Conservation (phyloP, 2,797 vertebrate species). For the Sorex maritimensis region DNA sequence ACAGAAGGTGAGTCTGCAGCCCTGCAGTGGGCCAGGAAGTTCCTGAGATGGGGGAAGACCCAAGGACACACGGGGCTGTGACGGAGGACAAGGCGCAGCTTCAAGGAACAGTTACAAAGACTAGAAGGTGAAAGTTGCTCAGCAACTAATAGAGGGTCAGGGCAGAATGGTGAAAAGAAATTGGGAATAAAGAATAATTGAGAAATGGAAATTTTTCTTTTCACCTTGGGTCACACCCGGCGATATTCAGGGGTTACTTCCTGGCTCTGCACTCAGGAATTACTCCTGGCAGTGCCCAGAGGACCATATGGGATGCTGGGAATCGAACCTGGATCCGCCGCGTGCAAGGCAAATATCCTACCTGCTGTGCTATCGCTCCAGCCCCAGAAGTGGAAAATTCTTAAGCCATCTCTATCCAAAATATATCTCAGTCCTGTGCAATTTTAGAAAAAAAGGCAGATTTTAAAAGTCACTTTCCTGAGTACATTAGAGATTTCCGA, state of each 20-base stretch:
- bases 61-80: not conserved
- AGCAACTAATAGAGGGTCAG: not conserved
- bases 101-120: not conserved
- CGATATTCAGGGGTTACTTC: too few relatives aligned
- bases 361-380: too few relatives aligned
- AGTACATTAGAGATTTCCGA: not conserved
- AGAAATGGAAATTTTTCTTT: too few relatives aligned
- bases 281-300: too few relatives aligned
- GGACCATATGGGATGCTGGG: too few relatives aligned
- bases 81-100: not conserved
- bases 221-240: too few relatives aligned
- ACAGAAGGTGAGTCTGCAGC: not conserved
- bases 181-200: slow-evolving; percentile 5
- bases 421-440: not conserved
- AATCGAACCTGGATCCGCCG: too few relatives aligned
- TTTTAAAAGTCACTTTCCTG: slow-evolving; percentile 8
- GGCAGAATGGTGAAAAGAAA: not conserved
- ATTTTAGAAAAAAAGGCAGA: slow-evolving; percentile 31
- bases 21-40: not conserved
- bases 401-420: not conserved
- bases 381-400: not conserved
- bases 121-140: not conserved
- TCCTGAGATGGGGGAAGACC: not conserved
- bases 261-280: too few relatives aligned
- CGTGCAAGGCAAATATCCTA: too few relatives aligned